A percentile compares a stretch with the other conserved stretches of the same genome.
These are phyloP conservation scores for Diachasma alloeum DNA, from an alignment of 1,140 invertebrate species.

Conservation along the genomic window DNA sequence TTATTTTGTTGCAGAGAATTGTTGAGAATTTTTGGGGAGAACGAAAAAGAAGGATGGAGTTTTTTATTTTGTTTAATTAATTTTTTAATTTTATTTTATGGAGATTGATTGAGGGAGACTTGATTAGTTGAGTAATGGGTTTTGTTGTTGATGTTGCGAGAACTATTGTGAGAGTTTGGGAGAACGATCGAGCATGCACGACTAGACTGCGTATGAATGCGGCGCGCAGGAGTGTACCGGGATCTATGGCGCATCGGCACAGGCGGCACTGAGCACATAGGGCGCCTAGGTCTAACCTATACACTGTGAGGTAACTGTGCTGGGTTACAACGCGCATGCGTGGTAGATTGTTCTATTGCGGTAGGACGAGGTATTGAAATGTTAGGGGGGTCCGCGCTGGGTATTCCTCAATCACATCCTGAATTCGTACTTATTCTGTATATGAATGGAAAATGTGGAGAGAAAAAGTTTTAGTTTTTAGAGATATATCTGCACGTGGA, in stretches of 20 bases:
- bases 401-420: too few relatives aligned
- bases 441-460: too few relatives aligned
- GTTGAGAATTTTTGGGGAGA: neutral
- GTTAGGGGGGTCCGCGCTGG: neutral
- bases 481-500: too few relatives aligned
- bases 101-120: too few relatives aligned
- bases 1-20: neutral
- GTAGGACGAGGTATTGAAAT: conserved; percentile 1
- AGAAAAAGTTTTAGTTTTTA: too few relatives aligned
- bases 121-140: too few relatives aligned
- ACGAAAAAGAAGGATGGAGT: too few relatives aligned
- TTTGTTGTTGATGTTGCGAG: neutral
- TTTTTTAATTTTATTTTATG: too few relatives aligned
- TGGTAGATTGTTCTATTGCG: neutral
- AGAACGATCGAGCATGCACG: neutral
- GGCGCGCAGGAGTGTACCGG: neutral
- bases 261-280: neutral
- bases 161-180: neutral
- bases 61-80: too few relatives aligned
- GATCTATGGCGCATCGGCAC: conserved; percentile 1
- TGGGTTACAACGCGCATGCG: neutral
- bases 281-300: neutral
- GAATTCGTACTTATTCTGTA: too few relatives aligned
- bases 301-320: conserved; percentile 1
- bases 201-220: neutral